Evolutionary conservation across 2,113 vertebrate genomes (phyloP), one percentile per base, ranked within the genome.

Genomic region (Pomatostomus ruficeps): DNA sequence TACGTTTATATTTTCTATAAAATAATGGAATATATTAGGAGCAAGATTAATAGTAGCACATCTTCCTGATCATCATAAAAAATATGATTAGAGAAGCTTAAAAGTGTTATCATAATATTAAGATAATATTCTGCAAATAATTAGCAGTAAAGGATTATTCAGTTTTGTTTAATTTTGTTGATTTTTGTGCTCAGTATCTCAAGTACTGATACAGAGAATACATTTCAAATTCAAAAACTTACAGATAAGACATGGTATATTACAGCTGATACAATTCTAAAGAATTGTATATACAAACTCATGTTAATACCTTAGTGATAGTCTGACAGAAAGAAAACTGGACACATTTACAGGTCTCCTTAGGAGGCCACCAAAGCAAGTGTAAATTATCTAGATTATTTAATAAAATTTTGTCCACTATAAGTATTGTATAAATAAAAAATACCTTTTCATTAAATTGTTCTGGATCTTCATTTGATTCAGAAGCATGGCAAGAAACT

Each of bases 401-500:
- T 61, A 33, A 54, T 13, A 77, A 24, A 94, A 86, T 58, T 63
- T 84, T 77, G 15, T 59, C 85, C 71, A 70, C 23, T 75, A 14
- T 10, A 90, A 90, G 61, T 29, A 21, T 38, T 36, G 63, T 26
- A 93, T 40, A 87, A 85, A 91, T 38, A 87, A 5, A 89, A 28
- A 90, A 83, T 98, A 99, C 98, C 97, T 36, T 95, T 88, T 98
- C 93, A 59, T 97, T 97, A 28, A 97, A 75, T 63, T 95, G 91
- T 40, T 96, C 71, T 45, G 92, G 78, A 82, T 98, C 97, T 91
- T 98, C 95, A 31, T 97, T 95, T 45, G 71, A 66, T 76, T 97
- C 94, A 85, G 80, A 84, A 80, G 81, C 82, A 89, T 52, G 73
- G 84, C 82, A 94, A 92, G 95, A 95, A 93, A 74, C 43, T 57